Percentiles rank a stretch among this genome's conserved stretches.
phyloP scores from a whole-genome alignment of 2,797 vertebrate species.

The Arremon brunneinucha region DNA sequence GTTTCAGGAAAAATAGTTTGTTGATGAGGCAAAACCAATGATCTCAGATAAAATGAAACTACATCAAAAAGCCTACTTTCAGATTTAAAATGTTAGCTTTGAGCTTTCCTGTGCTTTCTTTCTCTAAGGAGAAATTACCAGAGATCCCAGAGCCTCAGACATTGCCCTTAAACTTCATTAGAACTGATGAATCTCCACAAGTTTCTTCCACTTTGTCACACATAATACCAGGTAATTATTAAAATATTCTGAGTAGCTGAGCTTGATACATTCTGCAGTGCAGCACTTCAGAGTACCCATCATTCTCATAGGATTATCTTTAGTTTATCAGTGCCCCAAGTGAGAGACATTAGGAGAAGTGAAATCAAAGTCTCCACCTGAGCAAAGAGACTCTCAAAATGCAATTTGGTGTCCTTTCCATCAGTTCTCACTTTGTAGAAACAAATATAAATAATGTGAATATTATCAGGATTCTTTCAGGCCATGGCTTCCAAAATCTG shows the following conservation, averaged over 20 bases:
- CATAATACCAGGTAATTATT: neutral
- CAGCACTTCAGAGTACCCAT: neutral
- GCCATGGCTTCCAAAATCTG: neutral
- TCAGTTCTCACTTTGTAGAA: neutral
- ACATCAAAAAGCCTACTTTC: neutral
- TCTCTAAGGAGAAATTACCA: neutral
- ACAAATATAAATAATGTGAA: neutral
- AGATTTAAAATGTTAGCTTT: neutral
- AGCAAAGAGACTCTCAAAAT: neutral
- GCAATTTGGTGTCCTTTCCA: neutral
- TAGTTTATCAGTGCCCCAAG: neutral
- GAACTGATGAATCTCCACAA: neutral
- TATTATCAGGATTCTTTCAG: neutral
- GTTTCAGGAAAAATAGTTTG: neutral
- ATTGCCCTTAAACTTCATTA: neutral
- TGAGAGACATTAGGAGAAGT: neutral
- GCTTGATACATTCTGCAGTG: neutral
- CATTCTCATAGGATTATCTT: neutral
- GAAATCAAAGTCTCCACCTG: neutral
- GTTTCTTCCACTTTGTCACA: neutral
- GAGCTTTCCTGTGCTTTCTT: neutral
- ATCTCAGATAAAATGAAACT: neutral
- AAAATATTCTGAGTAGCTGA: neutral
- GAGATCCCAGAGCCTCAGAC: neutral
- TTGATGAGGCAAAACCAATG: neutral